phyloP scores from a whole-genome alignment of 2,888 invertebrate genomes.

The Dicyrtomina minuta region DNA sequence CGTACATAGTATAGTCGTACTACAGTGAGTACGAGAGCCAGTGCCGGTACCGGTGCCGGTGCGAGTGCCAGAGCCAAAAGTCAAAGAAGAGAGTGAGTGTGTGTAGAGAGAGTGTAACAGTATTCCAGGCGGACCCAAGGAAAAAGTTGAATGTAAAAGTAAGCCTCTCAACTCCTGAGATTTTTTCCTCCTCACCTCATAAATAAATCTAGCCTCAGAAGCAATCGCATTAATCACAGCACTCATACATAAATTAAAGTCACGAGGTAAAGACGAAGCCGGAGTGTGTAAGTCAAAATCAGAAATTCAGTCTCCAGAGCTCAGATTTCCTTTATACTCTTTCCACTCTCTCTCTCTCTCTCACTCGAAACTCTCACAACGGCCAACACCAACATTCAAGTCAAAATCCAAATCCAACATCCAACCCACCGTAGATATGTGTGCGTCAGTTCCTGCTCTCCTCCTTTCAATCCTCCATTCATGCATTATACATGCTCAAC shows the following conservation, averaged over 20 bases:
- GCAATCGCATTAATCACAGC: constrained; percentile 51
- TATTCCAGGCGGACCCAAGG: not conserved
- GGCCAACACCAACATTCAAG: not conserved
- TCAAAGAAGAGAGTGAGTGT: too few relatives aligned
- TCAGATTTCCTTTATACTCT: constrained; percentile 30
- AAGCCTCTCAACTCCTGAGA: constrained; percentile 28
- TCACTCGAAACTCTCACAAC: not conserved
- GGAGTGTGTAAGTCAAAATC: constrained; percentile 29
- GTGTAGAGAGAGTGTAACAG: too few relatives aligned
- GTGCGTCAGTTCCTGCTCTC: constrained; percentile 13
- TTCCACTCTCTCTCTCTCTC: constrained; percentile 7
- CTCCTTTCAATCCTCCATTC: constrained; percentile 20
- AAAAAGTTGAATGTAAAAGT: constrained; percentile 20
- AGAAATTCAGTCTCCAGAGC: constrained; percentile 37
- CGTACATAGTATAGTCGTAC: too few relatives aligned
- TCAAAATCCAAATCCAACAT: not conserved
- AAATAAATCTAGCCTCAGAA: constrained; percentile 48
- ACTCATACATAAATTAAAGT: constrained; percentile 53
- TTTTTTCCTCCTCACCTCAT: constrained; percentile 47
- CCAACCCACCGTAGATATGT: not conserved
- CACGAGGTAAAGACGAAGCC: constrained; percentile 20
- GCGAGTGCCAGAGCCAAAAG: too few relatives aligned
- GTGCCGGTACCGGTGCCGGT: too few relatives aligned
- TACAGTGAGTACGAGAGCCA: too few relatives aligned
- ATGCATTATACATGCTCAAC: constrained; percentile 25